Evolutionary conservation across 2,797 vertebrate species (phyloP).

Genomic region (Anisognathus igniventris): DNA sequence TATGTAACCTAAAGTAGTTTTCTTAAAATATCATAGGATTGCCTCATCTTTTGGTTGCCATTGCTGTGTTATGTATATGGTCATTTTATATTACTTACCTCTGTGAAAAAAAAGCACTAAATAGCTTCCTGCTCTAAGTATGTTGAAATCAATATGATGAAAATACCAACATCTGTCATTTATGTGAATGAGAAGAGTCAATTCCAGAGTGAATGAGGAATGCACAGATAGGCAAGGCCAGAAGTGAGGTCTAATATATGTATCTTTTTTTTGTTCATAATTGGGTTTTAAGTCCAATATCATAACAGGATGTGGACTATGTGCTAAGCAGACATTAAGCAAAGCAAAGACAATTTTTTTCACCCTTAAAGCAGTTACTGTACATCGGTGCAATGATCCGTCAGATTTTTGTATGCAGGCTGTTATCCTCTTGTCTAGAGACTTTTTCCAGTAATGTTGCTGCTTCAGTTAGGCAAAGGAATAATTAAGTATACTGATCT

Average conservation of each 20-base stretch:
- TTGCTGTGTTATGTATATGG: background rate
- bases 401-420: background rate
- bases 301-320: background rate
- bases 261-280: background rate
- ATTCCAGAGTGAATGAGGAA: background rate
- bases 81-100: background rate
- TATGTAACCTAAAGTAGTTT: background rate
- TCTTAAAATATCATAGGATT: background rate
- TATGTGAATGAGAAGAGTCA: background rate
- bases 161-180: background rate
- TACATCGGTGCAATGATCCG: fast-evolving
- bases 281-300: background rate
- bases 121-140: background rate
- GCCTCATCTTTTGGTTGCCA: background rate
- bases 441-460: background rate
- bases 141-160: background rate
- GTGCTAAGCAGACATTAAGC: background rate
- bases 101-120: background rate
- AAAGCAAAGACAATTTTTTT: background rate
- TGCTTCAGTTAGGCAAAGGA: background rate
- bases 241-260: background rate
- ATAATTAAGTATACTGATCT: background rate
- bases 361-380: background rate
- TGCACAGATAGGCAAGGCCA: background rate
- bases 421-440: background rate